Evolutionary conservation across 2,797 vertebrate genomes (phyloP).

Genomic region (Poecilia gillii): DNA sequence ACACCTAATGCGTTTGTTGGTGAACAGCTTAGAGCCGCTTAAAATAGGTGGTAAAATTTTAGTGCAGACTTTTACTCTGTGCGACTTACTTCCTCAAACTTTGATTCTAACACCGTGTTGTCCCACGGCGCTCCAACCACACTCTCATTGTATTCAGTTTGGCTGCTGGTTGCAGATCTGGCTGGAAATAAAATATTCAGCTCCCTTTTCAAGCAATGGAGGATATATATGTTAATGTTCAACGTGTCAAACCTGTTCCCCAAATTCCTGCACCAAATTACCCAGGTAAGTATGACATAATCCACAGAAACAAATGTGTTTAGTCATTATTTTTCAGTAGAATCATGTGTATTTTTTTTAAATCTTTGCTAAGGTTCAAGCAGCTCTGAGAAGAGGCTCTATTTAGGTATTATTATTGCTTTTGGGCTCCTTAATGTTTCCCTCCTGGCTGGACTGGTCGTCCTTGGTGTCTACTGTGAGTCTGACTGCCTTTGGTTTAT

Average conservation of each 20-base stretch:
- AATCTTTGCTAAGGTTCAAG: background rate
- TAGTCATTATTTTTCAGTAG: background rate
- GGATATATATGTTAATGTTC: background rate
- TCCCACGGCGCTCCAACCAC: background rate
- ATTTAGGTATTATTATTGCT: background rate
- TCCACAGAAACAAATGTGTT: background rate
- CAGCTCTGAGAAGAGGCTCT: background rate
- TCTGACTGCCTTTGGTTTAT: background rate
- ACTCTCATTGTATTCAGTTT: background rate
- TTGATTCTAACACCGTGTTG: accelerated
- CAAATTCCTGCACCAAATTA: background rate
- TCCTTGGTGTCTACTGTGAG: background rate
- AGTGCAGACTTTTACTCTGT: background rate
- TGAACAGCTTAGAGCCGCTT: background rate
- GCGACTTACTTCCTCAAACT: background rate
- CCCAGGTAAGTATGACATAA: background rate
- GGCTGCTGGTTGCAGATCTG: background rate
- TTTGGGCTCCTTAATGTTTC: background rate
- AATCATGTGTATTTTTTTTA: background rate
- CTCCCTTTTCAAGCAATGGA: background rate
- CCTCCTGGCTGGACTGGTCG: background rate
- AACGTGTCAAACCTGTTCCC: background rate
- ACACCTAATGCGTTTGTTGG: background rate
- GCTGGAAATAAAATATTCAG: background rate
- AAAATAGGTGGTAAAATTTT: background rate